Conservation (phyloP, 2,113 vertebrate species). For the Phainopepla nitens region DNA sequence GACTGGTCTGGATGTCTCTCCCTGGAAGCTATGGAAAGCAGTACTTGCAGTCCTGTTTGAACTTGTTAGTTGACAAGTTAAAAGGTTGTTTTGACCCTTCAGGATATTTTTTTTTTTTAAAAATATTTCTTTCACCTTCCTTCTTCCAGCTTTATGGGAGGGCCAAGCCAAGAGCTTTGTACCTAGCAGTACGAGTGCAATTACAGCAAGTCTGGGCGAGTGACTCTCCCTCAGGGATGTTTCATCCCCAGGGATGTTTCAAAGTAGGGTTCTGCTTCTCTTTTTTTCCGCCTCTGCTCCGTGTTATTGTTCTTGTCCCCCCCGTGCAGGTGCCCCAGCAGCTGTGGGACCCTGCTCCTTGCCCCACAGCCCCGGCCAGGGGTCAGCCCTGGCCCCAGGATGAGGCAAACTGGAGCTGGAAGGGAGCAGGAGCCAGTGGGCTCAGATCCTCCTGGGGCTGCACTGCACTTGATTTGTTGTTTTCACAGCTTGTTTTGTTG, state of each 20-base stretch:
- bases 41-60: neutral
- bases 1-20: neutral
- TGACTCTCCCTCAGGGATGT: neutral
- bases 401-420: neutral
- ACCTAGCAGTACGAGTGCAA: neutral
- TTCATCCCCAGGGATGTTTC: neutral
- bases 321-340: neutral
- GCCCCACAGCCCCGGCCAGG: neutral
- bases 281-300: neutral
- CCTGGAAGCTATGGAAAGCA: conserved; percentile 38
- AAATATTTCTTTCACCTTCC: neutral
- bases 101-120: neutral
- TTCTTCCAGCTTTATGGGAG: conserved; percentile 7
- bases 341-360: neutral
- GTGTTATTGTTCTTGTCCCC: neutral
- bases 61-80: conserved; percentile 38
- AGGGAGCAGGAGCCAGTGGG: neutral
- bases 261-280: neutral
- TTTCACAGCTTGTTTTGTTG: neutral
- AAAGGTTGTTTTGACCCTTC: conserved; percentile 57
- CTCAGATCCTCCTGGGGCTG: neutral
- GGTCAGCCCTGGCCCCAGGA: too few species aligned
- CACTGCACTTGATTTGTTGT: neutral
- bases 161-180: neutral
- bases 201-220: conserved; percentile 16